Evolutionary conservation across 2,113 vertebrate genomes (phyloP).

Genomic region (Glaucomys volans): DNA sequence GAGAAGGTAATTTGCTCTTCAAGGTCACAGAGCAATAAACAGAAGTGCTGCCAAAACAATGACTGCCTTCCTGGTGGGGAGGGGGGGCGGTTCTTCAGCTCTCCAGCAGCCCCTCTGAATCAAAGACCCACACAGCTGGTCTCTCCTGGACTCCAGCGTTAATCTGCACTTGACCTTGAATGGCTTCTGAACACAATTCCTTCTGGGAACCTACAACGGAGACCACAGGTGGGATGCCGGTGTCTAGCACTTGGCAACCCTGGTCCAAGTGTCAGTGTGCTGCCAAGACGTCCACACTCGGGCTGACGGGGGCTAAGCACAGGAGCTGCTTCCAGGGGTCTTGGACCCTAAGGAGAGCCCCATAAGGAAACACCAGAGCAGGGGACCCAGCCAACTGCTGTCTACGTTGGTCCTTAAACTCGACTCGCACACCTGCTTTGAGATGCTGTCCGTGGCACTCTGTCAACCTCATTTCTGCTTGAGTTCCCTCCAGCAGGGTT

Average conservation of each 20-base stretch:
- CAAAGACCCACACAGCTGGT: not conserved
- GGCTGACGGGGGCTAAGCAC: not conserved
- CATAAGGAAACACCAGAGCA: no score
- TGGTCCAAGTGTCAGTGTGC: not conserved
- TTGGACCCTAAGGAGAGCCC: not conserved
- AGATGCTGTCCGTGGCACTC: no score
- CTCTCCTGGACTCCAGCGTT: not conserved
- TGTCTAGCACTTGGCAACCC: not conserved
- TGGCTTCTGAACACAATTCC: not conserved
- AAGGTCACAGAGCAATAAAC: not conserved
- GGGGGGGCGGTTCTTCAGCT: no score
- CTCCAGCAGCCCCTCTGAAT: not conserved
- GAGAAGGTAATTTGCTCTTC: not conserved
- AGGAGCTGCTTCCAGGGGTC: not conserved
- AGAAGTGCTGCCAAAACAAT: fast-evolving
- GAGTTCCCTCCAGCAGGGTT: not conserved
- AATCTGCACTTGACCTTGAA: not conserved
- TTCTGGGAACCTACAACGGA: fast-evolving
- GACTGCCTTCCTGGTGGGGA: not conserved
- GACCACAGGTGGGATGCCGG: fast-evolving
- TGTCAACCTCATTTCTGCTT: fast-evolving
- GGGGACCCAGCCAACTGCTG: not conserved
- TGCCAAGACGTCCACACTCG: not conserved
- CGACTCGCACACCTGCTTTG: not conserved
- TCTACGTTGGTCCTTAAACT: not conserved